These are phyloP conservation scores for Cephus rjabovi DNA, from an alignment of 2,888 invertebrate species.

Conservation along the genomic window DNA sequence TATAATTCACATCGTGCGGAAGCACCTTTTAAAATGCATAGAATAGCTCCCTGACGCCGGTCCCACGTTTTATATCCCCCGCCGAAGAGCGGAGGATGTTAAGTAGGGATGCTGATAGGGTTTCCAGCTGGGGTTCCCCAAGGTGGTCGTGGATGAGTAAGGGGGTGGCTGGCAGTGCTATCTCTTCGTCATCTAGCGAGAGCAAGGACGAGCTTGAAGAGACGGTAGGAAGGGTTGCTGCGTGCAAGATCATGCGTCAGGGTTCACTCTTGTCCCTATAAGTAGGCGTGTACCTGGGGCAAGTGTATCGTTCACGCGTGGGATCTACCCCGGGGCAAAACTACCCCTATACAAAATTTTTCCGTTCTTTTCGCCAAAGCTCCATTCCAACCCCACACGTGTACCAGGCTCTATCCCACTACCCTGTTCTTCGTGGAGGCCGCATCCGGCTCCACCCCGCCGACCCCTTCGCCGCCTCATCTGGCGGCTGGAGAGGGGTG, in stretches of 20 bases:
- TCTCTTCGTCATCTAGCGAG: background rate
- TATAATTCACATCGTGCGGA: constrained; percentile 38
- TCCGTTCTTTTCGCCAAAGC: background rate
- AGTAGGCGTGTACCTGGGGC: background rate
- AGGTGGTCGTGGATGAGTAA: constrained; percentile 13
- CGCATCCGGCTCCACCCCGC: background rate
- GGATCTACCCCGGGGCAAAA: background rate
- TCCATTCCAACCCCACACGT: background rate
- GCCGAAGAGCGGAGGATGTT: constrained; percentile 6
- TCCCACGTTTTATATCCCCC: constrained; percentile 27
- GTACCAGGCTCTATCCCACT: background rate
- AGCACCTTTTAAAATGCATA: constrained; percentile 50
- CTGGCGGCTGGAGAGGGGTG: background rate
- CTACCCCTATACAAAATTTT: background rate
- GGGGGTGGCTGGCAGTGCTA: background rate
- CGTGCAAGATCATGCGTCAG: background rate
- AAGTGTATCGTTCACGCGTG: background rate
- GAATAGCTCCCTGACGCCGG: constrained; percentile 33
- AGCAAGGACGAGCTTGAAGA: background rate
- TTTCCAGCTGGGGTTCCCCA: constrained; percentile 16
- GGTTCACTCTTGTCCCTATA: background rate
- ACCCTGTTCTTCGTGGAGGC: background rate
- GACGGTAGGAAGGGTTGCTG: background rate
- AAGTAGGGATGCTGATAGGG: constrained; percentile 9
- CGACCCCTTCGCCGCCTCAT: constrained; percentile 8